Percentiles rank a stretch among this genome's conserved stretches.
Conservation (phyloP, 2,888 invertebrate genomes). For the Cheilosia urbana region DNA sequence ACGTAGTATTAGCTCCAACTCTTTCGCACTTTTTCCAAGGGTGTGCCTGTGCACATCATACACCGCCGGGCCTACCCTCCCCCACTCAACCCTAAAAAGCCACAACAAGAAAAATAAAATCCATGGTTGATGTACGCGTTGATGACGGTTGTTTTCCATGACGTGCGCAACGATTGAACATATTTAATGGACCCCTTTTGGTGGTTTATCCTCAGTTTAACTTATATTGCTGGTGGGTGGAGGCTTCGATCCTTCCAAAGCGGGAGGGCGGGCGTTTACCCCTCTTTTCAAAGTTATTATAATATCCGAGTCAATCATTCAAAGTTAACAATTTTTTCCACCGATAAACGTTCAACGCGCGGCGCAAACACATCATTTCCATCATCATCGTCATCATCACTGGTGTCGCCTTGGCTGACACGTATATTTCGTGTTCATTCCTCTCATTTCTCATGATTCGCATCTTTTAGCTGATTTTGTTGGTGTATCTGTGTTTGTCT, state of each 20-base stretch:
- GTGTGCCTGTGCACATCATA: too few relatives aligned
- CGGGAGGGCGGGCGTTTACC: neutral
- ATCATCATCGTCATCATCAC: conserved; percentile 54
- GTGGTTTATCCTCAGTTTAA: conserved; percentile 66
- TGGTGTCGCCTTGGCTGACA: conserved; percentile 1
- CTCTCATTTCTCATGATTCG: conserved; percentile 19
- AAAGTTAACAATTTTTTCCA: conserved; percentile 66
- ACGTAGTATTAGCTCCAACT: conserved; percentile 49
- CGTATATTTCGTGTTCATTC: neutral
- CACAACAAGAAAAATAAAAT: neutral
- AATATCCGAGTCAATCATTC: conserved; percentile 71
- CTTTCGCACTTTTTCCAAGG: neutral
- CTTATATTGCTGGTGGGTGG: conserved; percentile 6
- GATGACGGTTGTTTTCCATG: conserved; percentile 68
- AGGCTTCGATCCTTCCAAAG: conserved; percentile 20
- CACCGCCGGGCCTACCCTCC: too few relatives aligned
- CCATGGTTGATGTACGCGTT: conserved; percentile 58
- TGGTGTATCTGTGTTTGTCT: neutral
- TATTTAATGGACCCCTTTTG: conserved; percentile 68
- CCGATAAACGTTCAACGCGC: conserved; percentile 69
- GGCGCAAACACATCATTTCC: conserved; percentile 60
- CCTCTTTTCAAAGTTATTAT: conserved; percentile 11
- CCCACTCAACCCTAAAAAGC: too few relatives aligned
- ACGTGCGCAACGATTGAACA: conserved; percentile 72
- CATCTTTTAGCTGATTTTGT: conserved; percentile 21